Base-by-base conservation (phyloP, 2,888 invertebrate species). In the Nematopogon swammerdamellus region DNA sequence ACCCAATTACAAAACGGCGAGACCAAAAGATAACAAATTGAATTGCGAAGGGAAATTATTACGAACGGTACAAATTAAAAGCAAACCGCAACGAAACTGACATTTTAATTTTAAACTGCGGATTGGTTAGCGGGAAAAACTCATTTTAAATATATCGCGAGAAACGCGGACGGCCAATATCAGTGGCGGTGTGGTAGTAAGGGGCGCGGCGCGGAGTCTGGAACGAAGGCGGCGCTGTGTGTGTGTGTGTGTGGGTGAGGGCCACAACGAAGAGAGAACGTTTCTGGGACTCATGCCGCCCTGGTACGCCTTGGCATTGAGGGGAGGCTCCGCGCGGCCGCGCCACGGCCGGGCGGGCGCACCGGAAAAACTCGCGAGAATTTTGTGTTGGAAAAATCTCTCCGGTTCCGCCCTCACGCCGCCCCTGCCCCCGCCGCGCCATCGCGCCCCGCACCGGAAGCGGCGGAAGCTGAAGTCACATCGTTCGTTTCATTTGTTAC, bases 241-340 rank as follows among this genome's bases (percentile, higher is more conserved):
- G 25, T 25, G 25, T 8, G 25, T 25, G 25, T 25, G 25, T 25
- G 25, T 25, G 25, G 8, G 25, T 25, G n/a, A 36, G 14, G 36
- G 36, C 36, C 11, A 14, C 11, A 36, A 36, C 36, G 8, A 3
- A 14, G 36, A 8, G 36, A n/a, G n/a, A n/a, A n/a, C n/a, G n/a
- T 14, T 14, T 14, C 11, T 14, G 8, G 36, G 11, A 8, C 8
- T 36, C 36, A 8, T 72, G 64, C 20, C 49, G 53, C 59, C 79
- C 76, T 79, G 63, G 77, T 79, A 72, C 65, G 67, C 74, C 69
- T 79, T 79, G 79, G 79, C 79, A 79, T 79, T 79, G 79, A 77
- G 36, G 36, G 36, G 36, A 36, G 36, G 36, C 36, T 8, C 36
- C 36, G n/a, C 36, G 36, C 25, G 25, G 25, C 25, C 25, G 25